Evolutionary conservation across 2,888 invertebrate genomes (phyloP), one percentile per base, ranked within the genome.

Genomic region (Mongoloraphidia duomilia): DNA sequence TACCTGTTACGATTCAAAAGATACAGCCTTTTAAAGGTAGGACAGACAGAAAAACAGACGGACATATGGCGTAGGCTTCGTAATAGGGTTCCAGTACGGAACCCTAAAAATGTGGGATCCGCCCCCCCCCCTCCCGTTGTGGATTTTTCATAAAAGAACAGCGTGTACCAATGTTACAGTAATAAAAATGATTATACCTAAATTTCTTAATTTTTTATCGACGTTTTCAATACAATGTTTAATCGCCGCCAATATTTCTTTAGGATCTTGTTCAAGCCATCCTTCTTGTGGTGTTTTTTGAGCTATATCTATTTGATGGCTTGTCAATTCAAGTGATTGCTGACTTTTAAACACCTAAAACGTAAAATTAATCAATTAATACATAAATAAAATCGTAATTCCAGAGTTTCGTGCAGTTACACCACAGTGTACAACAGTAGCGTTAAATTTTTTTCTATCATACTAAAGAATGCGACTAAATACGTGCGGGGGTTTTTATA

Each of bases 211-310:
- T 58, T 79, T 75, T 44, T 74, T 73, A 8, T 85, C 73, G 0
- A 87, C 87, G 56, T 80, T 79, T 54, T 82, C 78, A 36, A 93
- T 84, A 63, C 94, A 94, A 17, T 74, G 70, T 52, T 75, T 75
- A n/a, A 91, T 83, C 13, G 89, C 82, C 44, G 79, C 72, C 46
- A 93, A 71, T 44, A 97, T 87, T 65, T 90, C 86, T 53, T 77
- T 66, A 0, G 96, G 92, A 62, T 95, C 88, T 65, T 93, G 89
- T 62, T 97, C 96, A 47, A 83, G 83, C 95, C 95, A 97, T 54
- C 94, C 91, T 63, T 91, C 90, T 56, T 85, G 78, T 0, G 93
- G 91, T 56, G 79, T 82, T 8, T 82, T 71, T 55, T 86, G 83
- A 9, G 79, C 76, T 45, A 94, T 80, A 63, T 92, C 88, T 34